Conservation (phyloP, 2,113 vertebrate species). For the Varanus salvator region DNA sequence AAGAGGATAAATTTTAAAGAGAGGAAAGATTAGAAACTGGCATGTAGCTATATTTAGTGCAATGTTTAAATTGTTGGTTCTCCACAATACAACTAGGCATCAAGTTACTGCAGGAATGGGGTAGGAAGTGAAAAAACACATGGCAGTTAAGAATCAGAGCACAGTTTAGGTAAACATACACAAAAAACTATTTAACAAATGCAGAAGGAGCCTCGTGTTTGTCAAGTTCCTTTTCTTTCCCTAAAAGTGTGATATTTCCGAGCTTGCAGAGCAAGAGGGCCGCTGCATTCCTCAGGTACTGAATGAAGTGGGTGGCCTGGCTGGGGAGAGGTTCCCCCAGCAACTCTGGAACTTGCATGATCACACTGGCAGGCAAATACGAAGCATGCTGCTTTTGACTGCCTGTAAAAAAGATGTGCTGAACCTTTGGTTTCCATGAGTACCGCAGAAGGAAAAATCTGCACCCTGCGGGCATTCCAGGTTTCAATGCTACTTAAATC, state of each 20-base stretch:
- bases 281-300: neutral
- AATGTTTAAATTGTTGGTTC: neutral
- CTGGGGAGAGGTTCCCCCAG: too few species aligned
- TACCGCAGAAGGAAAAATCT: neutral
- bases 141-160: neutral
- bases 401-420: neutral
- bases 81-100: neutral
- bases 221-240: neutral
- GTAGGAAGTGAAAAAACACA: neutral
- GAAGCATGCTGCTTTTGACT: neutral
- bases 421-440: neutral
- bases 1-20: neutral
- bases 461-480: neutral
- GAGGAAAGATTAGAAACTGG: neutral
- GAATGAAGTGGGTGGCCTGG: neutral
- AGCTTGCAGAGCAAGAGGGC: neutral
- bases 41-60: conserved; percentile 17
- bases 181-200: neutral
- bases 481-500: neutral
- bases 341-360: neutral
- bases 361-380: neutral
- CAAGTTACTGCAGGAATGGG: neutral
- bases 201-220: neutral
- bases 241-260: neutral
- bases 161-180: neutral